Conservation (phyloP, 64 coral and sea anemone species). For the Montipora efflorescens region DNA sequence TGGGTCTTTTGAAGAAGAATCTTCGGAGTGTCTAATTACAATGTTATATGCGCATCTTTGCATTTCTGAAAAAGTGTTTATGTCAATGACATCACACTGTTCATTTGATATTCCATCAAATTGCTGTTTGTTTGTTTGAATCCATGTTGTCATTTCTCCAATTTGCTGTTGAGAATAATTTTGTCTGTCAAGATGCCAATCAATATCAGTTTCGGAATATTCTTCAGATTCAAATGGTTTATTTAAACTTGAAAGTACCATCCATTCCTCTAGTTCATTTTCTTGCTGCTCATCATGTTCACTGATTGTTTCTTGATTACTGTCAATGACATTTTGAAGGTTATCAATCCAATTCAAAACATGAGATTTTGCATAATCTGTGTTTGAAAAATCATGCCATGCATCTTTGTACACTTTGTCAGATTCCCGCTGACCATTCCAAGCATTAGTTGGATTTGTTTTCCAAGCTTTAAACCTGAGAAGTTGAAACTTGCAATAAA, state of each 20-base stretch:
- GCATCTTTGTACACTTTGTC: conserved; percentile 18
- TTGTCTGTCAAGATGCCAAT: no score
- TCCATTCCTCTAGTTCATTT: conserved; percentile 21
- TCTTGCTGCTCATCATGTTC: neutral
- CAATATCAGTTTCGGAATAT: no score
- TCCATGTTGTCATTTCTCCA: no score
- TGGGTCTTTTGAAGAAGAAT: no score
- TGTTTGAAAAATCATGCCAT: conserved; percentile 26
- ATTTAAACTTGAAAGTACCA: conserved; percentile 29
- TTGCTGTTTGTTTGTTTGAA: no score
- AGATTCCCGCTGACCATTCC: neutral
- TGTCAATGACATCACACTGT: no score
- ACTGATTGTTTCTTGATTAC: neutral
- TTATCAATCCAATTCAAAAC: conserved; percentile 28
- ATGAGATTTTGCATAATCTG: conserved; percentile 30
- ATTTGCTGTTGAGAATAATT: no score
- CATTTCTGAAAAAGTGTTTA: no score
- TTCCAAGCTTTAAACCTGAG: conserved; percentile 40
- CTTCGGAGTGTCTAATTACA: no score
- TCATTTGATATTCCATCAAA: no score
- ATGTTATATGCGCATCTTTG: no score
- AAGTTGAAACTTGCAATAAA: conserved; percentile 40
- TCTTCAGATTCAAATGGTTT: conserved; percentile 42
- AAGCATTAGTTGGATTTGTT: neutral
- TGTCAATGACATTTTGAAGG: conserved; percentile 21